Evolutionary conservation across 2,888 invertebrate genomes (phyloP), one percentile per base, ranked within the genome.

Genomic region (Unio pictorum): DNA sequence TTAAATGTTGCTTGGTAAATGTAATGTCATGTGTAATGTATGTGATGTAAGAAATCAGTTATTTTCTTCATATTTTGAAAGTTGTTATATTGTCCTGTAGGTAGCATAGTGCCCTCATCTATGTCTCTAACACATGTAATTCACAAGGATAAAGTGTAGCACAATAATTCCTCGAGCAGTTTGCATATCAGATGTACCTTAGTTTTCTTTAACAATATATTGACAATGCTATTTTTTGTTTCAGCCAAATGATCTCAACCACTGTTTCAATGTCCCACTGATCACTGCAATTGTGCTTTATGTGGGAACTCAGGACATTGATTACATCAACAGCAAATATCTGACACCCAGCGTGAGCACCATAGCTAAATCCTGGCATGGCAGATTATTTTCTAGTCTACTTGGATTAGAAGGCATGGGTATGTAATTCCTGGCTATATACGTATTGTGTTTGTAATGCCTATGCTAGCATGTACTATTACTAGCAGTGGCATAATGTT

Each of bases 301-400:
- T 89, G 99, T 99, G 69, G 99, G 99, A 57, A 96, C 96, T 0
- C 97, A 98, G 90, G 99, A 99, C 7, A 99, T 99, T 83, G 93
- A 94, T 4, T 93, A 95, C 88, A 97, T 99, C 77, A 93, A 98
- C 74, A 94, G 93, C 84, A 98, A 98, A 90, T 95, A 96, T 63
- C 94, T 95, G 84, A 95, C 96, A 3, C 98, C 98, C 0, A 98
- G 95, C 88, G 97, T 98, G 94, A 94, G 96, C 61, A n/a, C n/a
- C n/a, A n/a, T n/a, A n/a, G 88, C 88, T 55, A 98, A 99, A 90
- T 97, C 98, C 55, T 95, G 99, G 0, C 99, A 98, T 90, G 99
- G 99, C 98, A 99, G 99, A 90, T 99, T 99, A 82, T 99, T 99
- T 93, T 99, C 99, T 91, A 99, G 98, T 91, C 93, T 98, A 1